phyloP scores from a whole-genome alignment of 1,140 invertebrate genomes.

The Saccostrea glomerata region DNA sequence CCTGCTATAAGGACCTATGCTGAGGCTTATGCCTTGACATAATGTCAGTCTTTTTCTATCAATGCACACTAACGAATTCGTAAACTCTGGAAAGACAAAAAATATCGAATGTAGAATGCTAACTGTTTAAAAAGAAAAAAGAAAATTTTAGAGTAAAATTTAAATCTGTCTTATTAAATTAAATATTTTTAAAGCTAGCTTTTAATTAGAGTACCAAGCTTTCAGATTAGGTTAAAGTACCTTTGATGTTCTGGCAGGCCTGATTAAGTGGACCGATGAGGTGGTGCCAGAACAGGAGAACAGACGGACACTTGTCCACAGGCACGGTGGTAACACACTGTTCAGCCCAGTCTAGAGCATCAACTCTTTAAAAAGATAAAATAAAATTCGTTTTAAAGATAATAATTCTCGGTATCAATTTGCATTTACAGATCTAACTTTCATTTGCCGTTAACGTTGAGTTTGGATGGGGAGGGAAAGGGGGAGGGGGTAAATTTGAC shows the following conservation, averaged over 20 bases:
- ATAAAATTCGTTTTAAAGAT: background rate
- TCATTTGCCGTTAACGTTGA: too few relatives aligned
- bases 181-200: background rate
- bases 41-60: background rate
- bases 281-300: constrained; percentile 9
- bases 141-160: too few relatives aligned
- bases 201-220: background rate
- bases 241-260: background rate
- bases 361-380: background rate
- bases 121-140: too few relatives aligned
- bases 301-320: background rate
- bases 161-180: background rate
- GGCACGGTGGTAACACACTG: constrained; percentile 7
- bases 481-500: too few relatives aligned
- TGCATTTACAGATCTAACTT: too few relatives aligned
- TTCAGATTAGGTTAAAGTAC: background rate
- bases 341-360: background rate
- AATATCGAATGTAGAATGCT: background rate
- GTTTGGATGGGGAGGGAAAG: too few relatives aligned
- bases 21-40: background rate
- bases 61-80: background rate
- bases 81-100: background rate
- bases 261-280: background rate
- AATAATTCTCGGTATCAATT: too few relatives aligned
- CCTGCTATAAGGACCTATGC: background rate